Base-by-base conservation (phyloP, 2,888 invertebrate genomes). In the Sinopyrophorus schimmeli region DNA sequence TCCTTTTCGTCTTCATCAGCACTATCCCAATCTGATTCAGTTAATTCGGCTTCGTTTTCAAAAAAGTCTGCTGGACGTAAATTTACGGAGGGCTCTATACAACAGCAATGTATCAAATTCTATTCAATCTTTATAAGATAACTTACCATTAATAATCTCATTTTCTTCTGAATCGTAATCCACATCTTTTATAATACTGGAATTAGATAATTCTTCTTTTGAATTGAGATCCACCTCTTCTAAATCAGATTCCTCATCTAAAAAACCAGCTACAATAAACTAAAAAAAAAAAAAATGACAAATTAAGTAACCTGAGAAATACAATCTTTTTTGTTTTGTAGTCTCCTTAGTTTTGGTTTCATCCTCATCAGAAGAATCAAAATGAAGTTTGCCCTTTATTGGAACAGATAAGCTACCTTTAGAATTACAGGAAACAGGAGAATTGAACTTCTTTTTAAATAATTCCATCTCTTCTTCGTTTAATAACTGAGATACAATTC, bases 11-110 rank as follows among this genome's bases (percentile, higher is more conserved):
- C 91, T 72, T 90, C 94, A 65, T 93, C 93, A 0, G 83, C 92
- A 30, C 91, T 91, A 0, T 84, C 91, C 84, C 87, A 90, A 58
- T 93, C 93, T 2, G 89, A 91, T 65, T 93, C 95, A 0, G 92
- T 92, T 18, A 96, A 73, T 65, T 95, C 95, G 0, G 95, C 95
- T 74, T 96, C 95, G 23, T 86, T 80, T 58, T 96, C 95, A 40
- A 95, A 78, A 76, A 92, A 96, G 37, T 88, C 87, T 1, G 77
- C 72, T 0, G 79, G 77, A 35, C 80, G 80, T 30, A 76, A 15
- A 5, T 26, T 31, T n/a, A n/a, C n/a, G n/a, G n/a, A n/a, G n/a
- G n/a, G n/a, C n/a, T n/a, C n/a, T n/a, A n/a, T n/a, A n/a, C n/a
- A n/a, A n/a, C n/a, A n/a, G n/a, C n/a, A n/a, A n/a, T n/a, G n/a